Conservation (phyloP, 2,113 vertebrate species). For the Spheniscus mendiculus region DNA sequence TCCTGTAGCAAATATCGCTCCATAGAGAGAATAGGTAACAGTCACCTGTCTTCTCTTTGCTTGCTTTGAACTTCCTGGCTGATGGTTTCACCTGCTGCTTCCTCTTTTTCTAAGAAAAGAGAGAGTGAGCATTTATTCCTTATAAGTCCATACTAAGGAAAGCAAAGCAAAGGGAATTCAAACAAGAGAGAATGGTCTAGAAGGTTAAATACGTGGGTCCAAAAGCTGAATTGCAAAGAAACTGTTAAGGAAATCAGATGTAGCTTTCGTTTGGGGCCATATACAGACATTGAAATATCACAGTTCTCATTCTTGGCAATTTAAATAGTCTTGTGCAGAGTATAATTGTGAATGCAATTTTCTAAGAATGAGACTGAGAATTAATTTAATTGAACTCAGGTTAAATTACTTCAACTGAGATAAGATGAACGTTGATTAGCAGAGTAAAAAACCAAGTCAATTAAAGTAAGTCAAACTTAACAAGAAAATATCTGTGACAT, state of each 20-base stretch:
- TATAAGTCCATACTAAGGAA: not conserved
- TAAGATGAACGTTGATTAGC: constrained; percentile 33
- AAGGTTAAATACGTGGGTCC: not conserved
- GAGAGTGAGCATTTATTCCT: not conserved
- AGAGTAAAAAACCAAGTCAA: constrained; percentile 2
- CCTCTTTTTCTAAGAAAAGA: not conserved
- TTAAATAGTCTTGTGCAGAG: not conserved
- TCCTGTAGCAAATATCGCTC: not conserved
- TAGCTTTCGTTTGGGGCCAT: not conserved
- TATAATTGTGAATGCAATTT: not conserved
- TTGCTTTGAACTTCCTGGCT: not conserved
- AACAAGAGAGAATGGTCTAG: not conserved
- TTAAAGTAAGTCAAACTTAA: constrained; percentile 23
- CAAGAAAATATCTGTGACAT: not conserved
- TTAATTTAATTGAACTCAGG: constrained; percentile 7
- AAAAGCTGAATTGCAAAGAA: not conserved
- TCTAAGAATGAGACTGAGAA: not conserved
- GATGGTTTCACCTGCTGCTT: not conserved
- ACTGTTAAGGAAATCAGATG: not conserved
- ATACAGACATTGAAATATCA: not conserved
- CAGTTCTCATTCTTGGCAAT: not conserved
- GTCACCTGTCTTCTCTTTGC: not conserved
- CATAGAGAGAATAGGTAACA: not conserved
- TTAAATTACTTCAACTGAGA: constrained; percentile 1
- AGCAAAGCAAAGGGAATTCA: not conserved